Evolutionary conservation across 2,888 invertebrate genomes (phyloP).

Genomic region (Gandaritis pyraliata): DNA sequence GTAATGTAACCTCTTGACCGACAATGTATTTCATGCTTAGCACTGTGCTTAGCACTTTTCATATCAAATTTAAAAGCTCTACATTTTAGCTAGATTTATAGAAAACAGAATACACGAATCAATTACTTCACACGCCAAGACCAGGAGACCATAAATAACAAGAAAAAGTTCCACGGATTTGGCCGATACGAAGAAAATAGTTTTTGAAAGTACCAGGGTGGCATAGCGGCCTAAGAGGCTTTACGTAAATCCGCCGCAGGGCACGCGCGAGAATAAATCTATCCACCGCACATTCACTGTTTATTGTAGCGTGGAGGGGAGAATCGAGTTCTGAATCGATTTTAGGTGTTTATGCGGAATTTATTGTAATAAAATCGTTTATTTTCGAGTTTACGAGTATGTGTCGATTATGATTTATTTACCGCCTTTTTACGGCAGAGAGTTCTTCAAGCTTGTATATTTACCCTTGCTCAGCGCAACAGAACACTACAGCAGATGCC

Average conservation of each 20-base stretch:
- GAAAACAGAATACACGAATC: conserved; percentile 9
- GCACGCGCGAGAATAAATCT: conserved; percentile 57
- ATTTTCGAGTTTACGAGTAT: no score
- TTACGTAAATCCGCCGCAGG: conserved; percentile 59
- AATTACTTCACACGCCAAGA: conserved; percentile 16
- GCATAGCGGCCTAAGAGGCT: conserved; percentile 61
- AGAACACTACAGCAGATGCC: no score
- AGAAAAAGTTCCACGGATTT: conserved; percentile 29
- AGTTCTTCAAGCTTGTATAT: no score
- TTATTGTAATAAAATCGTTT: no score
- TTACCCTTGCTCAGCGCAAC: no score
- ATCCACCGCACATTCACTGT: conserved; percentile 47
- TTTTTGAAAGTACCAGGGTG: conserved; percentile 60
- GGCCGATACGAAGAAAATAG: conserved; percentile 51
- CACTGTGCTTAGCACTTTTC: no score
- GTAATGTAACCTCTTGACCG: no score
- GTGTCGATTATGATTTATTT: not conserved
- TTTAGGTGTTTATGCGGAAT: not conserved
- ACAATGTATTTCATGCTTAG: no score
- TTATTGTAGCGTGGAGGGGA: conserved; percentile 46
- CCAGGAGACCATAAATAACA: conserved; percentile 29
- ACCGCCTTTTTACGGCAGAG: not conserved
- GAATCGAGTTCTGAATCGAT: conserved; percentile 27
- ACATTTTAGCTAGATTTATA: not conserved
- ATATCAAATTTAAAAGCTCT: no score